Evolutionary conservation across 2,797 vertebrate species (phyloP).

Genomic region (Chloroceryle inda): DNA sequence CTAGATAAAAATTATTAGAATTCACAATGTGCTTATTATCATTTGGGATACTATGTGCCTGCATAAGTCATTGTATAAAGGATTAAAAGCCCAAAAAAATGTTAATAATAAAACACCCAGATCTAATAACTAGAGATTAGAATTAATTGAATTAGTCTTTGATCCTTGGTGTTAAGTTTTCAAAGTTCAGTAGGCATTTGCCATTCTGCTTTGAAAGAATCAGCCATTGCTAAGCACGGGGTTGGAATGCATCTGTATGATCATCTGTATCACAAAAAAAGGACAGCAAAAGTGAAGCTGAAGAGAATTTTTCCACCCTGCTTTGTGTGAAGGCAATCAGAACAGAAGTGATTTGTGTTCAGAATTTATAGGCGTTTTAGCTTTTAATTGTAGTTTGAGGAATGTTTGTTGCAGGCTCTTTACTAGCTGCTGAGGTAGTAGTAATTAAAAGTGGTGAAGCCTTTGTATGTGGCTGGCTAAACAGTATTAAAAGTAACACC

Average conservation of each 20-base stretch:
- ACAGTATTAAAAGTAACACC: background rate
- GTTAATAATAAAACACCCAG: slow-evolving; percentile 57
- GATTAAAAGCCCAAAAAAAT: slow-evolving; percentile 73
- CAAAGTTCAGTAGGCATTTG: slow-evolving; percentile 42
- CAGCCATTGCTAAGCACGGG: background rate
- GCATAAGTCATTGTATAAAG: slow-evolving; percentile 57
- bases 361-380: background rate
- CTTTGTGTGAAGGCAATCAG: background rate
- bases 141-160: slow-evolving; percentile 79
- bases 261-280: background rate
- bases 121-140: slow-evolving; percentile 73
- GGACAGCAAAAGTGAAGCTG: background rate
- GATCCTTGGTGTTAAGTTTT: slow-evolving; percentile 67
- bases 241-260: background rate
- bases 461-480: background rate
- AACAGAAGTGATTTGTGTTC: background rate
- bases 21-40: slow-evolving; percentile 55
- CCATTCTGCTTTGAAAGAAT: background rate
- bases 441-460: background rate
- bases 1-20: slow-evolving; percentile 72
- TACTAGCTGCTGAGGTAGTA: background rate
- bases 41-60: slow-evolving; percentile 44
- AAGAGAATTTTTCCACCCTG: background rate
- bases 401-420: background rate
- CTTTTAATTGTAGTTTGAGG: background rate